These are phyloP conservation scores for Nemotelus pantherinus DNA, from an alignment of 2,888 invertebrate species.

Conservation along the genomic window DNA sequence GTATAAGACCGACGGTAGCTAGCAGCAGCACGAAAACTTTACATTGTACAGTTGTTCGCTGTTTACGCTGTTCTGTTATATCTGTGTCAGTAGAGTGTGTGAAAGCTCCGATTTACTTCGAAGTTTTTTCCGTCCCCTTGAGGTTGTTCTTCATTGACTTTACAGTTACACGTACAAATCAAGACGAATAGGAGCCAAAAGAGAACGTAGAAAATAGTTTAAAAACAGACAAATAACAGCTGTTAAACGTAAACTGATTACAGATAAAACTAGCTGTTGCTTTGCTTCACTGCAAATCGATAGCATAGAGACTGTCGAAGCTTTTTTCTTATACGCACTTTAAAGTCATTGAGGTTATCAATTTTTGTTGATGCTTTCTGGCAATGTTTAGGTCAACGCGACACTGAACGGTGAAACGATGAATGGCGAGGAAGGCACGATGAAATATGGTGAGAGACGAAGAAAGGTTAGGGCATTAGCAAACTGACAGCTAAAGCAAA, in stretches of 20 bases:
- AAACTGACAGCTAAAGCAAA: too few relatives aligned
- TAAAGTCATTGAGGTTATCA: too few relatives aligned
- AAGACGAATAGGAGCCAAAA: too few relatives aligned
- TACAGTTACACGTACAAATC: not conserved
- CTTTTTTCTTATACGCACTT: too few relatives aligned
- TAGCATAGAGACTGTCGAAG: too few relatives aligned
- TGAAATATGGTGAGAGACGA: too few relatives aligned
- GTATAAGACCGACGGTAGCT: not conserved
- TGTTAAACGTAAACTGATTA: not conserved
- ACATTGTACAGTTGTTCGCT: not conserved
- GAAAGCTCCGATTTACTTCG: not conserved
- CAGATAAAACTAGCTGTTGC: not conserved
- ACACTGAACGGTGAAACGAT: too few relatives aligned
- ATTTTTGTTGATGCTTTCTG: too few relatives aligned
- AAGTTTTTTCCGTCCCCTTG: not conserved
- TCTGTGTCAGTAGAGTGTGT: conserved; percentile 1
- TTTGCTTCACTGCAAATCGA: too few relatives aligned
- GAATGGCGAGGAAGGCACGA: too few relatives aligned
- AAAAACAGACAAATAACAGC: not conserved
- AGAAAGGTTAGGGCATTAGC: too few relatives aligned
- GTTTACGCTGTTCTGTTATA: not conserved
- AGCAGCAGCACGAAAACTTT: not conserved
- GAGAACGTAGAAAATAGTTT: not conserved
- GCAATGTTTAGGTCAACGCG: too few relatives aligned
- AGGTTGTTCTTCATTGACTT: not conserved